These are phyloP conservation scores for Megaceryle torquata DNA, from an alignment of 2,113 vertebrate species.

Conservation along the genomic window DNA sequence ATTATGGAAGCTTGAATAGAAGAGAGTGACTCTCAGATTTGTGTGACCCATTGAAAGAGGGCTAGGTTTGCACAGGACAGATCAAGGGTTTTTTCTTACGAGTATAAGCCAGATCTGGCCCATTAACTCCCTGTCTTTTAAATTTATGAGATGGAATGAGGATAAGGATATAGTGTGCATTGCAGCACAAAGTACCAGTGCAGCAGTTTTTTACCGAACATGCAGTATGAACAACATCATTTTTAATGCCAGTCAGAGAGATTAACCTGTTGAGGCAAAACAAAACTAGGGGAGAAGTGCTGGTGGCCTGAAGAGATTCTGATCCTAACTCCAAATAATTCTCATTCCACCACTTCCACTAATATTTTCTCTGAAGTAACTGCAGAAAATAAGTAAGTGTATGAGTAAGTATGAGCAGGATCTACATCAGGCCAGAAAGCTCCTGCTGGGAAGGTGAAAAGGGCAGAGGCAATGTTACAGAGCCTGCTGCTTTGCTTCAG, in stretches of 20 bases:
- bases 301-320: neutral
- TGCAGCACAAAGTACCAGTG: neutral
- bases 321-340: neutral
- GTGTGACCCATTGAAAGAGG: neutral
- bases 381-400: neutral
- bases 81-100: neutral
- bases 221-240: neutral
- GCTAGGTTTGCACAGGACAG: neutral
- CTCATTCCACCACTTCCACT: neutral
- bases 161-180: neutral
- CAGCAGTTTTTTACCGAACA: neutral
- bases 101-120: neutral
- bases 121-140: neutral
- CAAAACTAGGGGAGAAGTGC: neutral
- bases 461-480: neutral
- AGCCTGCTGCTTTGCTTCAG: neutral
- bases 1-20: neutral
- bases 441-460: neutral
- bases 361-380: neutral
- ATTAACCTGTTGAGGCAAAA: neutral
- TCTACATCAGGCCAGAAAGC: neutral
- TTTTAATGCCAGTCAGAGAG: neutral
- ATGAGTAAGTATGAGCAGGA: neutral
- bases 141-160: conserved; percentile 1
- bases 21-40: neutral